Evolutionary conservation across 2,797 vertebrate genomes (phyloP).

Genomic region (Zalophus californianus): DNA sequence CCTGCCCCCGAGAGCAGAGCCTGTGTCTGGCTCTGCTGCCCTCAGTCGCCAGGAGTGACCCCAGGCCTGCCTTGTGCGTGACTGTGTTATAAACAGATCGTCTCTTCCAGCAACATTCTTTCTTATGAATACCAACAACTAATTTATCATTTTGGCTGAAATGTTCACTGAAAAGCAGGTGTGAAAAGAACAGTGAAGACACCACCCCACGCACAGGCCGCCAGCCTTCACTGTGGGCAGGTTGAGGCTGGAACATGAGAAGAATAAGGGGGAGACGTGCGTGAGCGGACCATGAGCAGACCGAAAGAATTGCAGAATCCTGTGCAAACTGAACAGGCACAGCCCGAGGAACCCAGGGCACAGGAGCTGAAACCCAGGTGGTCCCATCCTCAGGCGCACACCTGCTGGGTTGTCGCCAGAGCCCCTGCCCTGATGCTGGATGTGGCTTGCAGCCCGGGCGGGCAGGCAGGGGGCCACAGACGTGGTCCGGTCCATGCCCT

Average conservation of each 20-base stretch:
- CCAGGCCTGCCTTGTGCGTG: neutral
- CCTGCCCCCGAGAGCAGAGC: neutral
- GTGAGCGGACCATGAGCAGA: rapidly evolving
- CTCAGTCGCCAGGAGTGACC: neutral
- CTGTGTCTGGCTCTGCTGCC: neutral
- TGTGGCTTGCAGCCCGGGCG: neutral
- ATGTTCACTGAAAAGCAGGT: neutral
- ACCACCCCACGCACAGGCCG: neutral
- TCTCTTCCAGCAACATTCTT: neutral
- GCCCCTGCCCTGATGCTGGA: no score
- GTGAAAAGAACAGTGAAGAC: neutral
- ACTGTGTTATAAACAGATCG: neutral
- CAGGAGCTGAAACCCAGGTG: neutral
- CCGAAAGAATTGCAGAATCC: neutral
- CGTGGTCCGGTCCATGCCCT: rapidly evolving
- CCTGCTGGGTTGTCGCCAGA: neutral
- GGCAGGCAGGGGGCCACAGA: rapidly evolving
- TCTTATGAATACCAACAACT: neutral
- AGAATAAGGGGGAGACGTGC: neutral
- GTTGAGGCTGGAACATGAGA: neutral
- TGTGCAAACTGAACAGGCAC: rapidly evolving
- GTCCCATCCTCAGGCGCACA: neutral
- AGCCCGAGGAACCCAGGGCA: rapidly evolving
- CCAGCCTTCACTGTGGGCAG: neutral
- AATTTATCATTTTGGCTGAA: no score